Evolutionary conservation across 2,797 vertebrate species (phyloP).

Genomic region (Crenichthys baileyi): DNA sequence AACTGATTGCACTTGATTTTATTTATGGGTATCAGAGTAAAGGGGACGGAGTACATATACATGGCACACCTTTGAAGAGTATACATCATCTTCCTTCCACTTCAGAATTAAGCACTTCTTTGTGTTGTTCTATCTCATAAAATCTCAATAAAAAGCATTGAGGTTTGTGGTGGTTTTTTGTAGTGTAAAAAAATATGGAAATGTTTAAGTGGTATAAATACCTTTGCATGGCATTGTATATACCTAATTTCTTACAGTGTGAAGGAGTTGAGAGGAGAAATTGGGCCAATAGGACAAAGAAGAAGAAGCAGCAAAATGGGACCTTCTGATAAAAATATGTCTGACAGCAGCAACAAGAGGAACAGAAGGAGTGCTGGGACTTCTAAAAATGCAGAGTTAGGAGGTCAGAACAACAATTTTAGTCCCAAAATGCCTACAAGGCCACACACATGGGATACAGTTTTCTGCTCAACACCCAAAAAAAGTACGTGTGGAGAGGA

Average conservation of each 20-base stretch:
- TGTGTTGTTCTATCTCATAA: neutral
- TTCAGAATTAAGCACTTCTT: neutral
- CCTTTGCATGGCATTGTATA: neutral
- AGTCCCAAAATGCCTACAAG: slow-evolving; percentile 13
- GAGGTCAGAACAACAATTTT: slow-evolving; percentile 27
- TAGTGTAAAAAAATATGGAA: neutral
- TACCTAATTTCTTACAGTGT: slow-evolving; percentile 78
- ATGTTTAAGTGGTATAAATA: neutral
- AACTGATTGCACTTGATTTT: neutral
- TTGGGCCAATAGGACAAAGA: slow-evolving; percentile 49
- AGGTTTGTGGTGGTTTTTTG: neutral
- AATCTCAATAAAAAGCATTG: neutral
- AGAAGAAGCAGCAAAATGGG: slow-evolving; percentile 58
- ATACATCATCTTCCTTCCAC: neutral
- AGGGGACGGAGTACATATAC: neutral
- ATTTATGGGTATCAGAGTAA: neutral
- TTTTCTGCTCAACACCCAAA: slow-evolving; percentile 81
- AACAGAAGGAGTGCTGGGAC: slow-evolving; percentile 24
- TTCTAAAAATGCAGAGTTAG: slow-evolving; percentile 84
- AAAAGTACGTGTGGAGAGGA: slow-evolving; percentile 24
- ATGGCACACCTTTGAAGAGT: too few species aligned
- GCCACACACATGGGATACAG: slow-evolving; percentile 36
- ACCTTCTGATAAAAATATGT: slow-evolving; percentile 78
- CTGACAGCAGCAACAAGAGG: slow-evolving; percentile 33
- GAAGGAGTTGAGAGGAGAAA: slow-evolving; percentile 87